A percentile compares a stretch with the other conserved stretches of the same genome.
Conservation (phyloP, 2,797 vertebrate species). For the Alfaro cultratus region DNA sequence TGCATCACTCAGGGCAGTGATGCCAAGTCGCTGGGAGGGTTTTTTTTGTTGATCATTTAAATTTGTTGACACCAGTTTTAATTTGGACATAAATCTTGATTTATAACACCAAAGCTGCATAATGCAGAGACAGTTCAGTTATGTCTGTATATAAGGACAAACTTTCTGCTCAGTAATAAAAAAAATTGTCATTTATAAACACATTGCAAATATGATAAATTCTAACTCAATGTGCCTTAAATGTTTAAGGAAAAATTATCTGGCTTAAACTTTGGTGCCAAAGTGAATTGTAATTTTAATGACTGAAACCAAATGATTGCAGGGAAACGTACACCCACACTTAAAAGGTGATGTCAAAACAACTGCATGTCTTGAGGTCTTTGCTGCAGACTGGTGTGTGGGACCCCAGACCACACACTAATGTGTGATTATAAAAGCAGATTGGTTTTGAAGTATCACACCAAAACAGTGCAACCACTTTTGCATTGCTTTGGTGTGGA, state of each 20-base stretch:
- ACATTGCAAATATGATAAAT: background rate
- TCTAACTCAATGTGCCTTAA: background rate
- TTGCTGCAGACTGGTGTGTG: background rate
- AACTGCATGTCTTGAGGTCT: background rate
- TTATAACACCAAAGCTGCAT: background rate
- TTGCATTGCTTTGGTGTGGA: background rate
- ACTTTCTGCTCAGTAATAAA: background rate
- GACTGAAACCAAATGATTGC: background rate
- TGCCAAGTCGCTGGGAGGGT: slow-evolving; percentile 1
- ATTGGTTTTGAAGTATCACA: background rate
- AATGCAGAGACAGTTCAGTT: background rate
- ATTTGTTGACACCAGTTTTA: slow-evolving; percentile 13
- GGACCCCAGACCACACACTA: background rate
- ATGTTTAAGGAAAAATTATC: background rate
- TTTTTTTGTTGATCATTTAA: slow-evolving; percentile 15
- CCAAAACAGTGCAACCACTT: background rate
- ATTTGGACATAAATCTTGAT: slow-evolving; percentile 1
- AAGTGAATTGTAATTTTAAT: background rate
- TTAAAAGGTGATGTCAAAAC: background rate
- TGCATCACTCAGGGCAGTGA: slow-evolving; percentile 3
- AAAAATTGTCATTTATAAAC: background rate
- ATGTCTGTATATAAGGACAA: background rate
- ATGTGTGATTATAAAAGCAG: background rate
- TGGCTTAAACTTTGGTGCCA: background rate
- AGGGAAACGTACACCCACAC: background rate